These are phyloP conservation scores for Plutomurus gul DNA, from an alignment of 1,140 invertebrate species.

Conservation along the genomic window DNA sequence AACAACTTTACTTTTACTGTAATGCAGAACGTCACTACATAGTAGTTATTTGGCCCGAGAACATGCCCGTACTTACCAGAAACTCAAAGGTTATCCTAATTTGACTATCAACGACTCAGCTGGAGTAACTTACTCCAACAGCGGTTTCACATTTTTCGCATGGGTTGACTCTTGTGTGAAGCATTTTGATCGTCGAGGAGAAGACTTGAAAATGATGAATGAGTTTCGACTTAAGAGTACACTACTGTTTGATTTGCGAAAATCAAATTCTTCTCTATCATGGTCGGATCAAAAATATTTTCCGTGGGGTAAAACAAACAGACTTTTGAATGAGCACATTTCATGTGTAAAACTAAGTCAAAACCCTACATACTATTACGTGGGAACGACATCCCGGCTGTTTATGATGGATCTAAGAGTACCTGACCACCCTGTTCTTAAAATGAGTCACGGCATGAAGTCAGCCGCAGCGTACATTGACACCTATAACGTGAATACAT, in stretches of 20 bases:
- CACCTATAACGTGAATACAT: slow-evolving; percentile 10
- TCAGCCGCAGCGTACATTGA: slow-evolving; percentile 40
- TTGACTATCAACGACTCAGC: slow-evolving; percentile 34
- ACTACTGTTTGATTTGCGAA: slow-evolving; percentile 35
- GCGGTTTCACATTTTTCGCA: neutral
- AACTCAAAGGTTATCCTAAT: neutral
- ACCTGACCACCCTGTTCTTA: slow-evolving; percentile 42
- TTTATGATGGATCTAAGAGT: slow-evolving; percentile 50
- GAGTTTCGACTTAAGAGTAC: neutral
- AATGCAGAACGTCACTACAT: too few relatives aligned
- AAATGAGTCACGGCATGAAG: slow-evolving; percentile 47
- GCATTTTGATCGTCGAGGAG: slow-evolving; percentile 13
- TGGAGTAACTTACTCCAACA: slow-evolving; percentile 3
- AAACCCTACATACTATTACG: slow-evolving; percentile 42
- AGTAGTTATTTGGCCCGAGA: too few relatives aligned
- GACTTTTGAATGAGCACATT: slow-evolving; percentile 31
- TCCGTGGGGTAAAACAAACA: neutral
- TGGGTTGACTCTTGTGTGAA: neutral
- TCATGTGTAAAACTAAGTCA: slow-evolving; percentile 33
- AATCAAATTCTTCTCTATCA: neutral
- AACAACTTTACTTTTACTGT: too few relatives aligned
- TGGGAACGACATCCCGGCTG: slow-evolving; percentile 41
- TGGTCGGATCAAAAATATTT: slow-evolving; percentile 43
- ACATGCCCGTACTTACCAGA: too few relatives aligned
- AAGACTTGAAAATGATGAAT: neutral